A percentile compares a stretch with the other conserved stretches of the same genome.
phyloP scores from a whole-genome alignment of 1,140 invertebrate species.

The Tribolium castaneum region DNA sequence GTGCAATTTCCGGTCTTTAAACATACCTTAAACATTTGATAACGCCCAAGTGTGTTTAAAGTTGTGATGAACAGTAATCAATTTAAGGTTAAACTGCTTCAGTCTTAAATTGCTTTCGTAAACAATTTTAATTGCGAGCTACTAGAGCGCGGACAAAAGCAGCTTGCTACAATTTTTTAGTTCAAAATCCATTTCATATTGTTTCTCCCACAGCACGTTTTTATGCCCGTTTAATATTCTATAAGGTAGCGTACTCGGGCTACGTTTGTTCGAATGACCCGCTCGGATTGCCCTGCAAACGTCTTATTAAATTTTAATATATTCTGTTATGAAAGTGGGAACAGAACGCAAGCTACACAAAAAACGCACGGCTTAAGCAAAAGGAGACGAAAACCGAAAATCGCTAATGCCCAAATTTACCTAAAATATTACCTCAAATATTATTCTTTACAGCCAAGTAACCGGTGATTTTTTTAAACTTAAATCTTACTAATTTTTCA shows the following conservation, averaged over 20 bases:
- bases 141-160: not conserved
- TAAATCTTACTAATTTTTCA: no score
- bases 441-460: no score
- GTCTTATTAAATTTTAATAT: slow-evolving; percentile 44
- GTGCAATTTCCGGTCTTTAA: slow-evolving; percentile 25
- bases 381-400: not conserved
- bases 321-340: slow-evolving; percentile 44
- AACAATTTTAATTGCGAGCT: slow-evolving; percentile 17
- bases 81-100: slow-evolving; percentile 24
- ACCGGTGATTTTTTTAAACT: no score
- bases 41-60: slow-evolving; percentile 25
- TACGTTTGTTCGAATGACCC: slow-evolving; percentile 41
- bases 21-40: slow-evolving; percentile 30
- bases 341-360: slow-evolving; percentile 31
- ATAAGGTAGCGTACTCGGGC: slow-evolving; percentile 40
- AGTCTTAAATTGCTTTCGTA: slow-evolving; percentile 31
- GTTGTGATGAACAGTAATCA: slow-evolving; percentile 31
- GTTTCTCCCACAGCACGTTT: slow-evolving; percentile 45
- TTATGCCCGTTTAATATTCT: slow-evolving; percentile 44
- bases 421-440: no score
- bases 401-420: not conserved
- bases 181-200: slow-evolving; percentile 45
- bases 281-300: slow-evolving; percentile 40
- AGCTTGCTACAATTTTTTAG: slow-evolving; percentile 36
- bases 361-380: slow-evolving; percentile 8